phyloP scores from a whole-genome alignment of 2,888 invertebrate genomes.

The Erebia aethiops region DNA sequence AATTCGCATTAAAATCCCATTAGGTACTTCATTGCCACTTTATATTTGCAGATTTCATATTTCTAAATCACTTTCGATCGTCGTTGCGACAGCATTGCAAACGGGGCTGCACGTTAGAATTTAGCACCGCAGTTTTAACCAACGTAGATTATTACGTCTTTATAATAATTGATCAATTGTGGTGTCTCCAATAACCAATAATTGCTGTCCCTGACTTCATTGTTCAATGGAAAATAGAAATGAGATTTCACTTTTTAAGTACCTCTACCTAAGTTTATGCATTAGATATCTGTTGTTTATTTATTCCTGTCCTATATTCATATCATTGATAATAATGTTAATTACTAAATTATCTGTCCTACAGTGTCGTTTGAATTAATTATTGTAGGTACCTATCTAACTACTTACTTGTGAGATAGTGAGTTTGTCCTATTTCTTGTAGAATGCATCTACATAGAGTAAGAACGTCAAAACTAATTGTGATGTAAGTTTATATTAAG shows the following conservation, averaged over 20 bases:
- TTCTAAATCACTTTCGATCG: constrained; percentile 1
- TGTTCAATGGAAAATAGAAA: not conserved
- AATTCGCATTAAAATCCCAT: constrained; percentile 13
- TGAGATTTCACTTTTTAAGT: constrained; percentile 1
- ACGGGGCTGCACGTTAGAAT: not conserved
- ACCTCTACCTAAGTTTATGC: not conserved
- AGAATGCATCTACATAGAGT: not conserved
- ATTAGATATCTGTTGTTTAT: not conserved
- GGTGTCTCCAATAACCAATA: constrained; percentile 8
- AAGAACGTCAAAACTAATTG: not conserved
- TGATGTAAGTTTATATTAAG: too few species aligned
- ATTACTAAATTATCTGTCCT: constrained; percentile 3
- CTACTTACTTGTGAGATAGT: not conserved
- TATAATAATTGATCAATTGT: constrained; percentile 12
- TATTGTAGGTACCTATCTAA: not conserved
- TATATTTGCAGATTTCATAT: constrained; percentile 3
- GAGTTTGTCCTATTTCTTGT: constrained; percentile 4
- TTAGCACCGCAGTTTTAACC: not conserved
- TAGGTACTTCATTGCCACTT: constrained; percentile 1
- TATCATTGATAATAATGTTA: constrained; percentile 9
- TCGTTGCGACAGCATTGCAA: not conserved
- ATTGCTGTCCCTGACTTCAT: constrained; percentile 7
- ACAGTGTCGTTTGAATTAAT: not conserved
- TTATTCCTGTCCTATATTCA: constrained; percentile 4
- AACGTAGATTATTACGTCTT: constrained; percentile 8